Evolutionary conservation across 2,797 vertebrate species (phyloP).

Genomic region (Myiotriccus ornatus): DNA sequence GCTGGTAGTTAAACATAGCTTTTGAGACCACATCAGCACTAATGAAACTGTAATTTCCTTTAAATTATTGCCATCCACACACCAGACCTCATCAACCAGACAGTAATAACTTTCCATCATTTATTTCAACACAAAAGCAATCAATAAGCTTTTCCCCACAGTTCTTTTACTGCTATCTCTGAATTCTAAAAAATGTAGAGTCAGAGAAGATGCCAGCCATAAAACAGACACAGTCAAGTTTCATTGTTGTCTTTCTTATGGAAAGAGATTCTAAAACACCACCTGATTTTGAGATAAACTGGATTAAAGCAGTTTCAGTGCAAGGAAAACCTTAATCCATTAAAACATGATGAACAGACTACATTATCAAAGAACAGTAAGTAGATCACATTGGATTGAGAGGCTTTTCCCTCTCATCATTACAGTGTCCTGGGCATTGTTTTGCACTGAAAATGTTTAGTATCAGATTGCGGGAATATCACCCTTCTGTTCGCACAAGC

Average conservation of each 20-base stretch:
- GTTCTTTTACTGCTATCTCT: neutral
- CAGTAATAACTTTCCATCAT: neutral
- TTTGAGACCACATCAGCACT: neutral
- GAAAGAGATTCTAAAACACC: neutral
- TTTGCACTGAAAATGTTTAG: neutral
- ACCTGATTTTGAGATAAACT: neutral
- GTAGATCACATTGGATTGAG: neutral
- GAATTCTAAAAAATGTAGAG: neutral
- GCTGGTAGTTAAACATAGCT: neutral
- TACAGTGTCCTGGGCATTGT: neutral
- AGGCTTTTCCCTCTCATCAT: neutral
- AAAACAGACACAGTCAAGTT: neutral
- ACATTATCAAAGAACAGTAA: neutral
- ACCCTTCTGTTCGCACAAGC: neutral
- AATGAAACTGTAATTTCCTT: conserved; percentile 49
- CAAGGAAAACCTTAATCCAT: neutral
- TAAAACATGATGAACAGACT: neutral
- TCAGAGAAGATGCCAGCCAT: neutral
- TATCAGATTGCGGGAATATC: neutral
- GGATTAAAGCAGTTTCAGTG: neutral
- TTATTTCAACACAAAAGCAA: conserved; percentile 28
- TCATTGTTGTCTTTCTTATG: neutral
- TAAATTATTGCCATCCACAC: conserved; percentile 13
- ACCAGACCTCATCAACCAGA: conserved; percentile 1
- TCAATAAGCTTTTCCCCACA: conserved; percentile 8